These are phyloP conservation scores for Coilia nasus DNA, from an alignment of 2,797 vertebrate genomes.

Conservation along the genomic window DNA sequence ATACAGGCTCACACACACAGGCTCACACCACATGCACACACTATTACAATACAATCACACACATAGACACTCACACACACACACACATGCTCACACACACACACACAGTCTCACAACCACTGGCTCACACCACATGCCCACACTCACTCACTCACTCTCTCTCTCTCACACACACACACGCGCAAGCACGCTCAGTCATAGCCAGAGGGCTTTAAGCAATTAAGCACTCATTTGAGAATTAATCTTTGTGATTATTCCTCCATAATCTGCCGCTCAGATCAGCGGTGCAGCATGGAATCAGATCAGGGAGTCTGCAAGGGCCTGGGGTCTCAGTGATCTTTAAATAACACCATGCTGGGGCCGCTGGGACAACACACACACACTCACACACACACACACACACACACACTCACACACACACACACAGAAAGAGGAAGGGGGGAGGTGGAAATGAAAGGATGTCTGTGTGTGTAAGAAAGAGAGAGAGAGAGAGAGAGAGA, in stretches of 20 bases:
- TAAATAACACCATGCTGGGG: background rate
- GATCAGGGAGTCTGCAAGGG: slow-evolving; percentile 1
- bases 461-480: too few relatives aligned
- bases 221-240: slow-evolving; percentile 52
- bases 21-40: background rate
- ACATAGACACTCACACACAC: slow-evolving; percentile 9
- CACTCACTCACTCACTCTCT: background rate
- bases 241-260: slow-evolving; percentile 49
- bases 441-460: too few relatives aligned
- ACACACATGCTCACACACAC: slow-evolving; percentile 22
- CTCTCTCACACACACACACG: background rate
- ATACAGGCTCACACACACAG: too few relatives aligned
- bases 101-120: slow-evolving; percentile 13
- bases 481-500: too few relatives aligned
- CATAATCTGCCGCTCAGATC: slow-evolving; percentile 51
- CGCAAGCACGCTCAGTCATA: slow-evolving; percentile 28
- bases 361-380: background rate
- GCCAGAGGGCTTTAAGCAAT: slow-evolving; percentile 49
- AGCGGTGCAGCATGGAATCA: slow-evolving; percentile 26
- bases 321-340: slow-evolving; percentile 1
- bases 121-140: background rate
- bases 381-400: slow-evolving; percentile 19
- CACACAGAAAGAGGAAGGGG: slow-evolving; percentile 8
- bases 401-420: slow-evolving; percentile 31
- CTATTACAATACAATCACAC: background rate